Percentiles rank a stretch among this genome's conserved stretches.
phyloP scores from a whole-genome alignment of 2,888 invertebrate genomes.

The Tenthredo livida region DNA sequence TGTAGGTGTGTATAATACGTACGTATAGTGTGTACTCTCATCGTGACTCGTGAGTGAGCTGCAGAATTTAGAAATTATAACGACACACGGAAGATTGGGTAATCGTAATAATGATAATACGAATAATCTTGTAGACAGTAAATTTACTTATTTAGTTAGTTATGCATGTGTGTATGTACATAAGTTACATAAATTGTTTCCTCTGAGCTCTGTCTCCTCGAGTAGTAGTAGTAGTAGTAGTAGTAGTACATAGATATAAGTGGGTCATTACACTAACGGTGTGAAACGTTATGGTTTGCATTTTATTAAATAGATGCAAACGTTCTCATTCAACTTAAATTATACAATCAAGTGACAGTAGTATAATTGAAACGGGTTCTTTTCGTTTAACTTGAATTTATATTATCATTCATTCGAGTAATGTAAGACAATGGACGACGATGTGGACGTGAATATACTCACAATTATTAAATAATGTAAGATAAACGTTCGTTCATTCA shows the following conservation, averaged over 20 bases:
- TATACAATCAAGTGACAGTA: not conserved
- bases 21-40: not conserved
- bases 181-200: not conserved
- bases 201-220: not conserved
- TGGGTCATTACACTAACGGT: not conserved
- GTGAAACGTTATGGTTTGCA: not conserved
- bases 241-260: not conserved
- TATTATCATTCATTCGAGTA: not conserved
- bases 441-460: not conserved
- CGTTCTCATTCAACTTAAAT: conserved; percentile 27
- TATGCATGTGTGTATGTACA: not conserved
- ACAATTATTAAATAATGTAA: not conserved
- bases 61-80: not conserved
- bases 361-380: conserved; percentile 1
- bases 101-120: not conserved
- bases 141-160: not conserved
- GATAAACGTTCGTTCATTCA: not conserved
- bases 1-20: not conserved
- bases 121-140: not conserved
- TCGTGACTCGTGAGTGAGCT: not conserved
- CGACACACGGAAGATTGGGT: not conserved
- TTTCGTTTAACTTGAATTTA: conserved; percentile 3
- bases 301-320: conserved; percentile 42
- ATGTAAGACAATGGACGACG: conserved; percentile 3
- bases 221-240: not conserved